These are phyloP conservation scores for Tachina fera DNA, from an alignment of 2,888 invertebrate genomes.

Conservation along the genomic window DNA sequence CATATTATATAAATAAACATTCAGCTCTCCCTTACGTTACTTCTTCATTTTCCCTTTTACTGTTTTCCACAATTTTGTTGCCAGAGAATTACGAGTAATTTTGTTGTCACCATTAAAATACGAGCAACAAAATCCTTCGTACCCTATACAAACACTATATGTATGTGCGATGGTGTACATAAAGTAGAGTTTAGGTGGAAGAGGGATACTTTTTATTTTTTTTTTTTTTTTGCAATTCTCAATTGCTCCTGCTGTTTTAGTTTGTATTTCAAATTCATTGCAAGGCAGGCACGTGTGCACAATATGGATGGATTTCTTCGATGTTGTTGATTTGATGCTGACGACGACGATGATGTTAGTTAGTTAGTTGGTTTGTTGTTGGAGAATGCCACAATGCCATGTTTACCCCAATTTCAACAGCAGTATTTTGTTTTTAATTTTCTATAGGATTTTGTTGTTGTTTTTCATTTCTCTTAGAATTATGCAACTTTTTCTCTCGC, in stretches of 20 bases:
- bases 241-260: conserved; percentile 58
- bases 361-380: conserved; percentile 29
- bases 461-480: conserved; percentile 53
- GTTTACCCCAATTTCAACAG: conserved; percentile 79
- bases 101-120: conserved; percentile 36
- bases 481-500: conserved; percentile 52
- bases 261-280: conserved; percentile 55
- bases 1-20: conserved; percentile 29
- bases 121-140: conserved; percentile 19
- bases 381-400: conserved; percentile 70
- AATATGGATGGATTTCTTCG: conserved; percentile 33
- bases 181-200: conserved; percentile 36
- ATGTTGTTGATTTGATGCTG: conserved; percentile 32
- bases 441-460: conserved; percentile 58
- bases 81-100: conserved; percentile 30
- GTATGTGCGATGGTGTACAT: not conserved
- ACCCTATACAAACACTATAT: not conserved
- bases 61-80: not conserved
- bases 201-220: conserved; percentile 50
- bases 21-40: conserved; percentile 19
- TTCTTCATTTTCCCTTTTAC: conserved; percentile 15
- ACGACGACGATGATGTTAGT: conserved; percentile 45
- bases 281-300: conserved; percentile 64
- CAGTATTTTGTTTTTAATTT: conserved; percentile 59
- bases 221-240: conserved; percentile 25